Evolutionary conservation across 2,113 vertebrate genomes (phyloP).

Genomic region (Nicator chloris): DNA sequence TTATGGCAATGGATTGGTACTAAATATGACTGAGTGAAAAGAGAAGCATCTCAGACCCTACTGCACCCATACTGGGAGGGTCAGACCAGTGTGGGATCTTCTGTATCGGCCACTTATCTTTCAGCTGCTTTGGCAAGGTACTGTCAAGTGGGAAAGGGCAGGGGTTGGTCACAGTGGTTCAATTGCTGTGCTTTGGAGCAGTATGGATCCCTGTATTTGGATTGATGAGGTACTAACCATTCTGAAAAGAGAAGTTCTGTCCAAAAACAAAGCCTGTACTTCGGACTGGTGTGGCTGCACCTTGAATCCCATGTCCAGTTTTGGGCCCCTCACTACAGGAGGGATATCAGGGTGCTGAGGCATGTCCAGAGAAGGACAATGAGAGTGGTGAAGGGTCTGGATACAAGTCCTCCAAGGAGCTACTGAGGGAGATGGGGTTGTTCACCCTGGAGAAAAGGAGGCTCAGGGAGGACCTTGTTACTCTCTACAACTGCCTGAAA

Average conservation of each 20-base stretch:
- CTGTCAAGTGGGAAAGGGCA: neutral
- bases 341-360: neutral
- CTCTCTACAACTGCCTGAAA: neutral
- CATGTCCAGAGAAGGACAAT: neutral
- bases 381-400: neutral
- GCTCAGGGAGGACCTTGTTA: neutral
- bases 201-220: neutral
- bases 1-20: neutral
- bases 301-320: rapidly evolving
- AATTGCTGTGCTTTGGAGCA: neutral
- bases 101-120: neutral
- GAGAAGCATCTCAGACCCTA: neutral
- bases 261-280: neutral
- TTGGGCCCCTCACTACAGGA: neutral
- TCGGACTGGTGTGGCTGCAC: neutral
- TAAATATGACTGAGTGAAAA: neutral
- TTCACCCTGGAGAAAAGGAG: neutral
- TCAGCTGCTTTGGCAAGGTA: neutral
- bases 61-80: too few species aligned
- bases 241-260: neutral
- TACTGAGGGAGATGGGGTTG: neutral
- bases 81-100: neutral
- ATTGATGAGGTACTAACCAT: neutral
- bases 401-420: neutral
- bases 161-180: neutral